Evolutionary conservation across 2,113 vertebrate species (phyloP).

Genomic region (Pristiophorus japonicus): DNA sequence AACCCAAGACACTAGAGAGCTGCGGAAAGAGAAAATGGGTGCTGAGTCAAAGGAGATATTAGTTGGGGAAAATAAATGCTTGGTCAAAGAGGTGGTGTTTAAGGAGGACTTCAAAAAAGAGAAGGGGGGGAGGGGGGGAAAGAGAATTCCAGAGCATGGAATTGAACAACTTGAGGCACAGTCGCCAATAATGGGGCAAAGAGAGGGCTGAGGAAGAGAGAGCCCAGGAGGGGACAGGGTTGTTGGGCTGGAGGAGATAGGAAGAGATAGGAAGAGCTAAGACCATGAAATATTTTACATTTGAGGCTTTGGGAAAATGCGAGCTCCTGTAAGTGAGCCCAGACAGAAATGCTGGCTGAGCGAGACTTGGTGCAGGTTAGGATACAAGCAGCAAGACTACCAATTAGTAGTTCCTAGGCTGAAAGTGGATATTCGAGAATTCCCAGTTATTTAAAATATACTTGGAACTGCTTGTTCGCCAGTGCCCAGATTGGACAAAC

Average conservation of each 20-base stretch:
- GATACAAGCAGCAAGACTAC: neutral
- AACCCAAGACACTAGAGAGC: neutral
- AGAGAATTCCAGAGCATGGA: neutral
- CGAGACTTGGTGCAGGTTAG: neutral
- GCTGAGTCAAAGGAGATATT: neutral
- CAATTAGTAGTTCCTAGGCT: neutral
- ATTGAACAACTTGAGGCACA: neutral
- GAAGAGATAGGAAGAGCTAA: neutral
- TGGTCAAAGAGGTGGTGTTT: neutral
- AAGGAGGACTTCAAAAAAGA: neutral
- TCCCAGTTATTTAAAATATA: neutral
- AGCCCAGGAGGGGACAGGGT: neutral
- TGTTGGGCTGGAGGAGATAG: neutral
- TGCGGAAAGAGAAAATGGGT: neutral
- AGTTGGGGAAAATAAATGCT: neutral
- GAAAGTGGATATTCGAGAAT: neutral
- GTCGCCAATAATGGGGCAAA: neutral
- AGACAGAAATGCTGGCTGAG: neutral
- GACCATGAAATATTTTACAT: neutral
- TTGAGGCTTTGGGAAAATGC: neutral
- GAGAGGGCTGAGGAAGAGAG: neutral
- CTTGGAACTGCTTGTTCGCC: neutral
- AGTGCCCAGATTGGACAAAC: neutral
- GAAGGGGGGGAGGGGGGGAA: no score
- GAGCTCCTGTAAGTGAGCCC: neutral